phyloP scores from a whole-genome alignment of 1,140 invertebrate species.

The Meteorus sp. region DNA sequence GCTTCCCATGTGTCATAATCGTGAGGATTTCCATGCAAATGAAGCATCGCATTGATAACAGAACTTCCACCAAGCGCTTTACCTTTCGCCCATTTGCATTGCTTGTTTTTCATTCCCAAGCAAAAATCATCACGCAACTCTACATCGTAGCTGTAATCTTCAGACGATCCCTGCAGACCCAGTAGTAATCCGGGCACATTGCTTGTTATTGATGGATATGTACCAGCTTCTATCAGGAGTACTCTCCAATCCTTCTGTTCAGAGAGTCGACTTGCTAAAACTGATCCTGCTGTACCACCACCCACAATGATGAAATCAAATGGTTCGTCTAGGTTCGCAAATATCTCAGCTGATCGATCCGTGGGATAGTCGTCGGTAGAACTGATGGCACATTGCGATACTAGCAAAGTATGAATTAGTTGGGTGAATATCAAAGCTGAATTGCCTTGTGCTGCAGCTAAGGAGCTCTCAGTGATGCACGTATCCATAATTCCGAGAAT shows the following conservation, averaged over 20 bases:
- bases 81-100: constrained; percentile 70
- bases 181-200: constrained; percentile 62
- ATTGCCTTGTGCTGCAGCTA: constrained; percentile 29
- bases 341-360: constrained; percentile 57
- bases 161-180: constrained; percentile 53
- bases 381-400: constrained; percentile 59
- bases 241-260: constrained; percentile 60
- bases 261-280: constrained; percentile 64
- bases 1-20: constrained; percentile 71
- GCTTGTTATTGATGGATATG: constrained; percentile 43
- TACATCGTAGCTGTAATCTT: constrained; percentile 72
- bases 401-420: constrained; percentile 57
- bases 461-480: constrained; percentile 39
- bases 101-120: constrained; percentile 53
- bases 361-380: constrained; percentile 44
- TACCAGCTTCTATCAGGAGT: constrained; percentile 65
- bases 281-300: constrained; percentile 68
- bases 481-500: constrained; percentile 40
- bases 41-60: constrained; percentile 81
- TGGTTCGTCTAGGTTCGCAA: constrained; percentile 41
- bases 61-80: constrained; percentile 76
- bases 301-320: constrained; percentile 66
- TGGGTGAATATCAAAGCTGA: constrained; percentile 40
- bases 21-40: constrained; percentile 69
- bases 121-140: constrained; percentile 64